Percentiles rank a stretch among this genome's conserved stretches.
Conservation (phyloP, 2,888 invertebrate genomes). For the Diloba caeruleocephala region DNA sequence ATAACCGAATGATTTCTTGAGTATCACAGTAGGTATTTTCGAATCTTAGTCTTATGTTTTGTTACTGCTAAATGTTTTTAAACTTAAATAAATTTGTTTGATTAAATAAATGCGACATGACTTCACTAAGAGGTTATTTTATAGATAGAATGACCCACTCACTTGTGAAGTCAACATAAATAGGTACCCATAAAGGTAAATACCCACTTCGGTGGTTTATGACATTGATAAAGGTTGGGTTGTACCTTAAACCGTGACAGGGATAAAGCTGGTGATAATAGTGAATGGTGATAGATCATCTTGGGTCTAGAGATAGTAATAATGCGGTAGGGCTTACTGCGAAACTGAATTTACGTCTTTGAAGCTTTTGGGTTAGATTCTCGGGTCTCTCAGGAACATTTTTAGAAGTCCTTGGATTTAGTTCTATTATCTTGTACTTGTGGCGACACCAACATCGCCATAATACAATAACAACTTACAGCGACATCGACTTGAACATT, state of each 20-base stretch:
- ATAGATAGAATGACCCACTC: not conserved
- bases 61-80: too few species aligned
- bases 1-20: not conserved
- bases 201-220: conserved; percentile 4
- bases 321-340: not conserved
- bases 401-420: too few species aligned
- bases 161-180: conserved; percentile 5
- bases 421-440: too few species aligned
- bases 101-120: too few species aligned
- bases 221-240: conserved; percentile 38
- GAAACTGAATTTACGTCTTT: not conserved
- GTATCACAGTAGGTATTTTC: too few species aligned
- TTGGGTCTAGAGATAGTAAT: not conserved
- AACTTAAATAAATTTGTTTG: too few species aligned
- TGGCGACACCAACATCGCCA: too few species aligned
- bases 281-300: conserved; percentile 21
- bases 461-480: too few species aligned
- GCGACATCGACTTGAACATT: too few species aligned
- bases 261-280: conserved; percentile 9
- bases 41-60: too few species aligned
- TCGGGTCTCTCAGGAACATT: too few species aligned
- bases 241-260: conserved; percentile 2
- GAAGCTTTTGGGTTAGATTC: too few species aligned
- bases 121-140: not conserved
- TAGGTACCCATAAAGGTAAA: conserved; percentile 10